Evolutionary conservation across 2,113 vertebrate species (phyloP), one percentile per base, ranked within the genome.

Genomic region (Hypocryptadius cinnamomeus): DNA sequence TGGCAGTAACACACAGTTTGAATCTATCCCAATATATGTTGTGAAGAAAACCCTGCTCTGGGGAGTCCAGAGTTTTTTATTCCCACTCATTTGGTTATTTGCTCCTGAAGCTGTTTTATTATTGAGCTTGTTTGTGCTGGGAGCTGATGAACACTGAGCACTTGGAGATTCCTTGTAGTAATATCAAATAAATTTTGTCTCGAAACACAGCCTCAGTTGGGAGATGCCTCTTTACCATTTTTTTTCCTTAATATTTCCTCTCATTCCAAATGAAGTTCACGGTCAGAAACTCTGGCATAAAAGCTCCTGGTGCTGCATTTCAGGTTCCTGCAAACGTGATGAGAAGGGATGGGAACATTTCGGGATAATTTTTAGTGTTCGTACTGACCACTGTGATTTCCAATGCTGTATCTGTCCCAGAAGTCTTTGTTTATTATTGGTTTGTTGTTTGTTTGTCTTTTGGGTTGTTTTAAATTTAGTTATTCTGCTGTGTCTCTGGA

Each of bases 351-450:
- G 51, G 25, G 48, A 65, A 79, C 22, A 50, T 42, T 28, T 74
- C 35, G 56, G 50, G 37, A 35, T 37, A 13, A 42, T 71, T 63
- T 71, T 10, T 35, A 28, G 15, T 61, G 15, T 11, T 24, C 37
- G 1, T 30, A 13, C 11, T 44, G 50, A 45, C 21, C 0, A 0
- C 33, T 45, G 57, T 64, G 48, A 13, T 50, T 89, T 64, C 11
- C 1, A 2, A 13, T 60, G 6, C 12, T 23, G 2, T 64, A 17
- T 71, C 48, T 2, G 0, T 92, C 40, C 60, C 51, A 51, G 30
- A 73, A 79, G 27, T 17, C 7, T n/a, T 37, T 33, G 3, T 31
- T 39, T 48, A 27, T 37, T 54, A 5, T 28, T 35, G 70, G 35
- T 35, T 65, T 50, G 9, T 42, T 64, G 23, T 39, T 63, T 71